phyloP scores from a whole-genome alignment of 2,113 vertebrate genomes.

The Thymallus thymallus region DNA sequence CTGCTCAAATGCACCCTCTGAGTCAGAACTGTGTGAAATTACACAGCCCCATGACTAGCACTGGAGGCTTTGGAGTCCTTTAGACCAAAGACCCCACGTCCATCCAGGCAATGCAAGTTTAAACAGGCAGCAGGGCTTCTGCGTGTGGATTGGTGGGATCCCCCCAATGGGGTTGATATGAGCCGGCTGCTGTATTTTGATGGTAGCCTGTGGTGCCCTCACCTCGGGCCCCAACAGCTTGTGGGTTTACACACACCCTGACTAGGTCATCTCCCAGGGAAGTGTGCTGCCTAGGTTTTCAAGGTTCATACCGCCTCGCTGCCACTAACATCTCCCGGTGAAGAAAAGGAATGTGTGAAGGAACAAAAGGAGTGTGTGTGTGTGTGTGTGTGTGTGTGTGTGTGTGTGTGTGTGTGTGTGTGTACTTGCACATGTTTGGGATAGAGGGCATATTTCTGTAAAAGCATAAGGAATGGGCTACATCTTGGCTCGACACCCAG shows the following conservation, averaged over 20 bases:
- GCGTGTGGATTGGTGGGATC: not conserved
- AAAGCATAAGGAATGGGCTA: constrained; percentile 22
- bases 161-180: constrained; percentile 6
- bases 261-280: constrained; percentile 15
- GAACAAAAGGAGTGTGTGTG: not conserved
- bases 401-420: constrained; percentile 10
- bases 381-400: not conserved
- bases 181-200: constrained; percentile 20
- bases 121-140: not conserved
- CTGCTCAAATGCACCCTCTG: not conserved
- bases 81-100: not conserved
- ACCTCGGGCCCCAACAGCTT: too few relatives aligned
- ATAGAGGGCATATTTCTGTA: not conserved
- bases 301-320: not conserved
- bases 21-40: not conserved
- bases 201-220: not conserved
- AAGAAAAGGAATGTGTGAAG: constrained; percentile 26
- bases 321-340: constrained; percentile 24
- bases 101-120: not conserved
- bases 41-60: not conserved
- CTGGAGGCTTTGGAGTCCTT: not conserved
- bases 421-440: not conserved
- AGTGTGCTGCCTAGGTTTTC: not conserved
- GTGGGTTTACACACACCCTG: not conserved
- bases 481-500: constrained; percentile 6